A percentile compares a stretch with the other conserved stretches of the same genome.
Conservation (phyloP, 2,113 vertebrate species). For the Hylia prasina region DNA sequence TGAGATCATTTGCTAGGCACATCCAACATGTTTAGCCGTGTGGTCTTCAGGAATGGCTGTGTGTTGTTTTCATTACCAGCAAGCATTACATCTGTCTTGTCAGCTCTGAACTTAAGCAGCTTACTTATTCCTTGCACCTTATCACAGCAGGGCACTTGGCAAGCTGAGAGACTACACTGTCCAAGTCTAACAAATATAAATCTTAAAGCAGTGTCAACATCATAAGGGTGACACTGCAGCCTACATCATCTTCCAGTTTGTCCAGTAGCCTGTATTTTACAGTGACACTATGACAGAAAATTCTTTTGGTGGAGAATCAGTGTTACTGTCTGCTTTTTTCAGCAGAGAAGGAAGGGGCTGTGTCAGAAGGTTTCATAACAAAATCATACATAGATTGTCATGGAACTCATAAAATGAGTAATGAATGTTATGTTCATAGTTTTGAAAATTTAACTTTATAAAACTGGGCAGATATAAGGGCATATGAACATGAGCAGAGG, state of each 20-base stretch:
- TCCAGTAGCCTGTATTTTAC: not conserved
- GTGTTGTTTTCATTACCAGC: constrained; percentile 19
- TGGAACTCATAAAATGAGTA: not conserved
- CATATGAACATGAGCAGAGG: not conserved
- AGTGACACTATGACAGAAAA: not conserved
- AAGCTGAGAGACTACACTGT: constrained; percentile 21
- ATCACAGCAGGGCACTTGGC: constrained; percentile 47
- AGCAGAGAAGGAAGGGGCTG: not conserved
- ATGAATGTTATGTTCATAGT: not conserved
- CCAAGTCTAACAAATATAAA: constrained; percentile 30
- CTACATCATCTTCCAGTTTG: not conserved
- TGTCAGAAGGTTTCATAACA: not conserved
- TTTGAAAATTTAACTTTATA: not conserved
- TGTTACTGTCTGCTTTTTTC: not conserved
- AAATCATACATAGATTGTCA: not conserved
- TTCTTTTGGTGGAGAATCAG: not conserved
- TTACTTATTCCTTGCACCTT: constrained; percentile 50
- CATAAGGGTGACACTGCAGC: not conserved
- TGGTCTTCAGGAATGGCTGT: not conserved
- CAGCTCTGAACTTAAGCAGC: constrained; percentile 49
- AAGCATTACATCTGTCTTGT: constrained; percentile 36
- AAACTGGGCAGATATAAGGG: not conserved
- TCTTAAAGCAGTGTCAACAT: constrained; percentile 4
- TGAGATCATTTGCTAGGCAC: not conserved
- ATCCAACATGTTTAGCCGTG: not conserved